phyloP scores from a whole-genome alignment of 2,113 vertebrate species.

The Notiomystis cincta region DNA sequence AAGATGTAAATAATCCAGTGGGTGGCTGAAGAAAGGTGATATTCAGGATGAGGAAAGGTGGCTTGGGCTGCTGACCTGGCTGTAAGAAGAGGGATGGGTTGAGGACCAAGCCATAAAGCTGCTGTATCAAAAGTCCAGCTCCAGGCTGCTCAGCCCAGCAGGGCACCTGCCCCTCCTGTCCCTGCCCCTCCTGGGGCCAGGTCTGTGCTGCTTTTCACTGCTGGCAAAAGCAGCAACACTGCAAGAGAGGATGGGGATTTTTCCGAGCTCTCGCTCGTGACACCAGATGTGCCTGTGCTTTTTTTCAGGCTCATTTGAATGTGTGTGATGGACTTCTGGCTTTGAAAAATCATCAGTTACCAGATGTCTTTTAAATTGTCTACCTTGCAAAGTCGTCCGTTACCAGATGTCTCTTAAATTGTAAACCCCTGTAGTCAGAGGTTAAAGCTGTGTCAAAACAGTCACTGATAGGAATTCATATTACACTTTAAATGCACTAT shows the following conservation, averaged over 20 bases:
- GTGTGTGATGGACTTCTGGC: background rate
- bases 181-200: background rate
- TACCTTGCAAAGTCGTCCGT: background rate
- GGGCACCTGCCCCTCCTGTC: background rate
- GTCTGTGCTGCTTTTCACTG: background rate
- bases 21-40: background rate
- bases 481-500: background rate
- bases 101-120: background rate
- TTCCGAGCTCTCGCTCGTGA: background rate
- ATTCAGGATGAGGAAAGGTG: background rate
- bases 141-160: background rate
- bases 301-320: conserved; percentile 50
- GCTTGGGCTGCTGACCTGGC: background rate
- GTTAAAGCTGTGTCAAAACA: conserved; percentile 25
- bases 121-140: background rate
- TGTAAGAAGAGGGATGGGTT: background rate
- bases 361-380: conserved; percentile 35
- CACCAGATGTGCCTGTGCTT: conserved; percentile 2
- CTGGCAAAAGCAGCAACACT: background rate
- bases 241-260: background rate
- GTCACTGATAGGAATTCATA: background rate
- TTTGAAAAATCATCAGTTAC: conserved; percentile 24
- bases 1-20: background rate
- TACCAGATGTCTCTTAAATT: conserved; percentile 36
- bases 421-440: background rate